phyloP scores from a whole-genome alignment of 2,797 vertebrate genomes.

The Botia almorhae region DNA sequence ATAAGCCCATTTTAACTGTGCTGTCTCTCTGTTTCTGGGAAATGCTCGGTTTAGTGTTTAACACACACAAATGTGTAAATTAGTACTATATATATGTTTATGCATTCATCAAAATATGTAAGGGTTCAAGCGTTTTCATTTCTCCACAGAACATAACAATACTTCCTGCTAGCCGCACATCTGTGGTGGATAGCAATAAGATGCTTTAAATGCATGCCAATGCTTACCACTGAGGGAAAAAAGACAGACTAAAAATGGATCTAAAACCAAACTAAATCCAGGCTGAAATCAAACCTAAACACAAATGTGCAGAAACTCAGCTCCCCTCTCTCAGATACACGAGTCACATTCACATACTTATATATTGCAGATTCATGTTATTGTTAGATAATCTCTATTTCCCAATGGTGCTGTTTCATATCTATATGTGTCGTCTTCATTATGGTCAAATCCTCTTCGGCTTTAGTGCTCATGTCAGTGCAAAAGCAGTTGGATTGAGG shows the following conservation, averaged over 20 bases:
- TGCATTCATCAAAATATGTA: slow-evolving; percentile 67
- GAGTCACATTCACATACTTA: slow-evolving; percentile 6
- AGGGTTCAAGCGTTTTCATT: slow-evolving; percentile 62
- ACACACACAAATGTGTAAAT: slow-evolving; percentile 46
- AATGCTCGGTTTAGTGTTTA: slow-evolving; percentile 54
- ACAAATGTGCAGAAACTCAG: slow-evolving; percentile 66
- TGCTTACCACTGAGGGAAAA: slow-evolving; percentile 66
- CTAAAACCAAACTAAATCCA: slow-evolving; percentile 40
- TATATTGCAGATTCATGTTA: slow-evolving; percentile 63
- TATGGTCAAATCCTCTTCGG: slow-evolving; percentile 79
- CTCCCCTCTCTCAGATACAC: slow-evolving; percentile 63
- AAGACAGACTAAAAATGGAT: slow-evolving; percentile 41
- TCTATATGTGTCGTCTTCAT: slow-evolving; percentile 79
- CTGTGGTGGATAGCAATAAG: slow-evolving; percentile 74
- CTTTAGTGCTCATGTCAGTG: slow-evolving; percentile 77
- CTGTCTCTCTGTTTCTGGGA: slow-evolving; percentile 49
- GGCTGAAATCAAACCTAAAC: slow-evolving; percentile 41
- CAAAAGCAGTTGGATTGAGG: slow-evolving; percentile 79
- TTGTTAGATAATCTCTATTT: slow-evolving; percentile 75
- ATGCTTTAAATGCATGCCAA: slow-evolving; percentile 74
- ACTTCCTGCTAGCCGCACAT: slow-evolving; percentile 73
- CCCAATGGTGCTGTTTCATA: slow-evolving; percentile 68
- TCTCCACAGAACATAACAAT: slow-evolving; percentile 71
- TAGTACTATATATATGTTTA: slow-evolving; percentile 35
- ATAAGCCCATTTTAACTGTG: slow-evolving; percentile 60